Evolutionary conservation across 2,797 vertebrate genomes (phyloP).

Genomic region (Poeciliopsis turneri): DNA sequence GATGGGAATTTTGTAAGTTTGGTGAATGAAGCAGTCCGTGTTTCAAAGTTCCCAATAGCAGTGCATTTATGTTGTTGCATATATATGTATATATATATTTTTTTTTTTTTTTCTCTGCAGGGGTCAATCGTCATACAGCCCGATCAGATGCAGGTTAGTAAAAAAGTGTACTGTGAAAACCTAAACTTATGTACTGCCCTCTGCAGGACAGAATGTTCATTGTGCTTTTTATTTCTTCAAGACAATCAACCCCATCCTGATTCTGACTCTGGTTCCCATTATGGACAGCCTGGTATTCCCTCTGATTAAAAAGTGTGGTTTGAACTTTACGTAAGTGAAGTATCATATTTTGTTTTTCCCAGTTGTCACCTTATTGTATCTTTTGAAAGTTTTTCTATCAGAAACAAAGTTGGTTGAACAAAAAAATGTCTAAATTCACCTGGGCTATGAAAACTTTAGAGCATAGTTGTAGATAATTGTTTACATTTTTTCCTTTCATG

Average conservation of each 20-base stretch:
- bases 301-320: conserved; percentile 88
- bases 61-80: conserved; percentile 2
- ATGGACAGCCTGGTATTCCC: conserved; percentile 88
- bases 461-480: neutral
- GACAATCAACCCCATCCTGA: conserved; percentile 93
- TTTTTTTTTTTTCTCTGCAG: conserved; percentile 69
- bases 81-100: no score
- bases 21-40: neutral
- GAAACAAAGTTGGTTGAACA: neutral
- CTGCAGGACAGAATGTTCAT: conserved; percentile 48
- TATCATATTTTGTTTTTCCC: no score
- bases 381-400: neutral
- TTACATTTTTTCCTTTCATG: neutral
- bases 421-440: neutral
- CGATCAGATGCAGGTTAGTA: conserved; percentile 95
- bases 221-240: conserved; percentile 59
- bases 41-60: neutral
- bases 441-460: neutral
- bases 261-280: conserved; percentile 90
- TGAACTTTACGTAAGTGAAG: conserved; percentile 91
- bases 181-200: neutral
- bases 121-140: conserved; percentile 87
- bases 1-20: conserved; percentile 89
- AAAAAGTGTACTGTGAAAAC: neutral
- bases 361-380: neutral